Base-by-base conservation (phyloP, 2,888 invertebrate genomes). In the Auanema freiburgensis region DNA sequence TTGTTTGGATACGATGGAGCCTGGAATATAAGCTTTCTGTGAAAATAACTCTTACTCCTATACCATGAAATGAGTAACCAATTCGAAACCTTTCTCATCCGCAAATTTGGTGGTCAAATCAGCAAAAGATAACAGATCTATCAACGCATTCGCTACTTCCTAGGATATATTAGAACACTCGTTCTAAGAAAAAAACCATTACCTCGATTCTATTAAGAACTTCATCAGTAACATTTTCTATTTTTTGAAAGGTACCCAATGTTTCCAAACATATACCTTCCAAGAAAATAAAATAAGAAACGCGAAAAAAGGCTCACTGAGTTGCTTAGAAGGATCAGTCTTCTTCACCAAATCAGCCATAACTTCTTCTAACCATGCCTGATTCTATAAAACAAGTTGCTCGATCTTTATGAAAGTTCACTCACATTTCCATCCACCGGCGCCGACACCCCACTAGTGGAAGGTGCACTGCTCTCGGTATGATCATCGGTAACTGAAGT, bases 311-410 rank as follows among this genome's bases (percentile, higher is more conserved):
- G 2, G 43, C 44, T 23, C 1, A 60, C 60, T 44, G 8, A 62
- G 42, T 46, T 57, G 56, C 14, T 16, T n/a, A 25, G 56, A 44
- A 11, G 57, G 62, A 57, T 62, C 62, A n/a, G 62, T 62, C 2
- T 62, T 57, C 18, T 52, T 56, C 24, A 62, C 62, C 24, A 62
- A 24, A 33, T 62, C 62, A 8, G 16, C 41, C 62, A 62, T 62
- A 11, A 62, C 62, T 40, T 56, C 12, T 23, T 62, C 57, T n/a
- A 62, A 25, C 62, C 62, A 62, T 51, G 41, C 56, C 21, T 51
- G 11, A 25, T 57, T 62, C 62, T 62, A 41, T 33, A 33, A 8
- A 33, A 5, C 8, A 33, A 33, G 33, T 5, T 33, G 3, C 33
- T 5, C 8, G 8, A 3, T 33, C 33, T 33, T 33, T n/a, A n/a